Evolutionary conservation across 2,797 vertebrate species (phyloP), one percentile per base, ranked within the genome.

Genomic region (Gephyroberyx darwinii): DNA sequence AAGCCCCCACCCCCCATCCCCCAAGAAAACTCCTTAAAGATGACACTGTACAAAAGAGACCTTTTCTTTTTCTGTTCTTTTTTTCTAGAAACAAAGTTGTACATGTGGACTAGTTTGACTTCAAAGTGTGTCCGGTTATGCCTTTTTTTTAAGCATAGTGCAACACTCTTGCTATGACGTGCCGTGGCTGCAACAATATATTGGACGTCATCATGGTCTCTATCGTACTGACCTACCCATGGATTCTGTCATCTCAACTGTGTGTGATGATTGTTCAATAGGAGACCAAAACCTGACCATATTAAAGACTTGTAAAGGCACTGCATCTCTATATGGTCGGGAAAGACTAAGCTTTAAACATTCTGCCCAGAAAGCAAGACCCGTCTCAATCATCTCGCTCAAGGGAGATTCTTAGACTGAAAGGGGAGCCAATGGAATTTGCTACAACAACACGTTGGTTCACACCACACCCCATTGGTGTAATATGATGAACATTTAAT

Each of bases 261-360:
- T 90, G 88, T 85, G 85, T 80, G 85, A 87, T 78, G 76, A 80
- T 89, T 85, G 83, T 53, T 70, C 26, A n/a, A 43, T 1, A 48
- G 61, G 80, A 70, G 80, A 84, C 78, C 65, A 78, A 87, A 88
- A 77, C 67, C 86, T 83, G 71, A 76, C 89, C 74, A 5, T 19
- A 41, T 61, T 69, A n/a, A 48, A 73, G 59, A 77, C 50, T 48
- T 37, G 48, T 1, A 52, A 75, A 52, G 81, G 85, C 60, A 52
- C 56, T 58, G 69, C 54, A 39, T 74, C 56, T 35, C 56, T 78
- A 74, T 45, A 65, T 84, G 79, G n/a, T 91, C 82, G 53, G 84
- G 78, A 89, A 93, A 93, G 92, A 95, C 86, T 87, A 85, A 94
- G 94, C 93, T 95, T 95, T 95, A 94, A 89, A 93, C 77, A 89